A percentile compares a stretch with the other conserved stretches of the same genome.
These are phyloP conservation scores for Hippocampus guttulatus DNA, from an alignment of 2,113 vertebrate species.

Conservation along the genomic window DNA sequence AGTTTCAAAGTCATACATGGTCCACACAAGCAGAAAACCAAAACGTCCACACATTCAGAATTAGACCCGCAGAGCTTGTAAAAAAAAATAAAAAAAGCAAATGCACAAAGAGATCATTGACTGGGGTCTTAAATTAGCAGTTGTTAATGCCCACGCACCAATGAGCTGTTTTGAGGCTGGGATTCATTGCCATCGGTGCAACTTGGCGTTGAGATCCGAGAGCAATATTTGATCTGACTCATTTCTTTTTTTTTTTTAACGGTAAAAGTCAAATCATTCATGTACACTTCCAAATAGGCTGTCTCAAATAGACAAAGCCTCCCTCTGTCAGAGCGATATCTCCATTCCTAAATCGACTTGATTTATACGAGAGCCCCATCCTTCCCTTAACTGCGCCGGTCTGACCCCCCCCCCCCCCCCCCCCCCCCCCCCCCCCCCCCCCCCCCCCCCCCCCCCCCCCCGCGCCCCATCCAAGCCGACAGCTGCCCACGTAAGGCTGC, in stretches of 20 bases:
- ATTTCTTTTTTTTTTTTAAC: neutral
- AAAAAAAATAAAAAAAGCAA: neutral
- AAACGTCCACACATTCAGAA: neutral
- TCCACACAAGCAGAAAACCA: neutral
- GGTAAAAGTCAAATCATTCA: constrained; percentile 34
- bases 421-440: neutral
- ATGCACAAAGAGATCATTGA: constrained; percentile 42
- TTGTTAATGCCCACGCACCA: constrained; percentile 34
- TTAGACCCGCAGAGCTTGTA: constrained; percentile 12
- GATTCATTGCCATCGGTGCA: constrained; percentile 35
- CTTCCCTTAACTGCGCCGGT: constrained; percentile 52
- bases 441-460: constrained; percentile 25
- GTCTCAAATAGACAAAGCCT: constrained; percentile 48
- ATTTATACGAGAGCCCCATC: constrained; percentile 64
- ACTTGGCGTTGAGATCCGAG: constrained; percentile 37
- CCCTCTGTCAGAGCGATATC: constrained; percentile 50
- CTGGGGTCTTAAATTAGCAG: constrained; percentile 46
- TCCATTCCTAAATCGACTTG: constrained; percentile 61
- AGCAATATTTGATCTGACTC: constrained; percentile 31
- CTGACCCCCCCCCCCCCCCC: constrained; percentile 37
- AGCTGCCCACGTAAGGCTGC: constrained; percentile 67
- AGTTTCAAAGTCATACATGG: neutral
- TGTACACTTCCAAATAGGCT: constrained; percentile 17
- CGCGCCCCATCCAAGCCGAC: constrained; percentile 53
- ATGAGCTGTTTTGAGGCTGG: constrained; percentile 39